Evolutionary conservation across 2,113 vertebrate genomes (phyloP).

Genomic region (Tetrax tetrax): DNA sequence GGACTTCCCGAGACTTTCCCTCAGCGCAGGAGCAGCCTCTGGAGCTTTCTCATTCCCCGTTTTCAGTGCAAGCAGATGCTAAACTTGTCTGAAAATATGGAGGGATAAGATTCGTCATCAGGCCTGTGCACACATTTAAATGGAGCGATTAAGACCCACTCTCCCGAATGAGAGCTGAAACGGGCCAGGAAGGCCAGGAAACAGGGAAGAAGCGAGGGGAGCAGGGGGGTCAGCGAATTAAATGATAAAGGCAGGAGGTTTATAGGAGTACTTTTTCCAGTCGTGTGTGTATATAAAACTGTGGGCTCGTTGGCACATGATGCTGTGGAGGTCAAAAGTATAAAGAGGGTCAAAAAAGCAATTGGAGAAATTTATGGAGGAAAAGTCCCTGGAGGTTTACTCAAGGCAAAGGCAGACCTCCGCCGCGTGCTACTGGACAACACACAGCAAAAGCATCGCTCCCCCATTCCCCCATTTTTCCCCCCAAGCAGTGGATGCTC

Average conservation of each 20-base stretch:
- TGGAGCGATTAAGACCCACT: neutral
- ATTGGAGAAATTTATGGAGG: slow-evolving; percentile 30
- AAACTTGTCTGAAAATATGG: neutral
- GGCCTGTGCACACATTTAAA: neutral
- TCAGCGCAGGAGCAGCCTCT: neutral
- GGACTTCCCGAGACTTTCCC: neutral
- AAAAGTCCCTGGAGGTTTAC: slow-evolving; percentile 52
- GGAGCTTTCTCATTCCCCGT: neutral
- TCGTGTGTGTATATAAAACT: neutral
- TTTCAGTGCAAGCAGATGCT: neutral
- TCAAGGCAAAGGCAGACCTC: slow-evolving; percentile 27
- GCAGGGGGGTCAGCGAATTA: neutral
- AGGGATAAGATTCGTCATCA: neutral
- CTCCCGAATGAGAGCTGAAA: neutral
- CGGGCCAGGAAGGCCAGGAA: neutral
- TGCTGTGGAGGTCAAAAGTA: slow-evolving; percentile 53
- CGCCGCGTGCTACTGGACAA: neutral
- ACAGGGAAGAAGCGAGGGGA: neutral
- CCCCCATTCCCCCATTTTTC: neutral
- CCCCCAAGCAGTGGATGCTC: neutral
- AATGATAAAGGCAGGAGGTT: neutral
- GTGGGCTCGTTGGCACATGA: neutral
- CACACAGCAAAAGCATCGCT: neutral
- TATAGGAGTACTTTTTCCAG: neutral
- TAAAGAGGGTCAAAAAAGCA: slow-evolving; percentile 57